Evolutionary conservation across 2,113 vertebrate species (phyloP), one percentile per base, ranked within the genome.

Genomic region (Tetrax tetrax): DNA sequence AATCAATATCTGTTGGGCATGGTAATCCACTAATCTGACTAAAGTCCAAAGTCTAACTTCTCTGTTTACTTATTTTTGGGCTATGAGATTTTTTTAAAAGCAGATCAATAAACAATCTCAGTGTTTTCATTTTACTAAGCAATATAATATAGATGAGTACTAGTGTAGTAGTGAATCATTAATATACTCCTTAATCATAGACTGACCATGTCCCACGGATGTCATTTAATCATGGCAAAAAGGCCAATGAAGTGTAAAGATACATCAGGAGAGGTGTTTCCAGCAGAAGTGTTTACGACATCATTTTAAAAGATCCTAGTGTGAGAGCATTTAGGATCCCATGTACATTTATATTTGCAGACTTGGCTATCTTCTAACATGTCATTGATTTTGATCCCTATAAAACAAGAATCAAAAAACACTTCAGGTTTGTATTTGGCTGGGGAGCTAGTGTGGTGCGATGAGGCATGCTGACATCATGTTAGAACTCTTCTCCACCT

Each of bases 81-180:
- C 54, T 78, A 8, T 35, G 70, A 64, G 54, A 33, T 37, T 81
- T 72, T 89, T 90, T 90, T 21, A 3, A 31, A 80, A 83, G 37
- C 20, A 87, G 66, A 91, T 95, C 95, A 95, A 83, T 95, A 96
- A 90, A 92, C 92, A 90, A 80, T 96, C 85, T 94, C 87, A 83
- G 27, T 91, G 59, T 96, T 96, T 96, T 95, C 84, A 94, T 96
- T 96, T 95, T 96, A 80, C 63, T 97, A 90, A 96, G 87, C 63
- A 83, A 90, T 83, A 88, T 90, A 94, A 88, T 93, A 91, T 76
- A 87, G 48, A 90, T 83, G 85, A 90, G 54, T 88, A 83, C 71
- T 83, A 61, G 70, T 88, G 28, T 80, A 92, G 85, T 93, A 77
- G 70, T 96, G 90, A 90, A 95, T 93, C 85, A 94, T 96, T 95